Evolutionary conservation across 2,797 vertebrate genomes (phyloP), one percentile per base, ranked within the genome.

Genomic region (Alcedo quadribrachys): DNA sequence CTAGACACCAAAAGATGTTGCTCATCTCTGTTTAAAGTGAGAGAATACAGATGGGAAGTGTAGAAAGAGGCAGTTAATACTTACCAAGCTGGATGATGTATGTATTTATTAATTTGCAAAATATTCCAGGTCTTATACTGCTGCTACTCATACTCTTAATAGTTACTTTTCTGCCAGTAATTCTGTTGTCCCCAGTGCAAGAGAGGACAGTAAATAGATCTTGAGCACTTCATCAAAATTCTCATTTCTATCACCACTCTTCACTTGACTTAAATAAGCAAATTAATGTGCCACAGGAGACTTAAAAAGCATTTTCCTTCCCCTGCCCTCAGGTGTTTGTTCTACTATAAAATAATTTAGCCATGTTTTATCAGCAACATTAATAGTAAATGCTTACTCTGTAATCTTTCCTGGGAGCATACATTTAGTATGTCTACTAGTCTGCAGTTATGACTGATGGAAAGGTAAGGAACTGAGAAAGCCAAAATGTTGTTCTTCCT

Each of bases 321-420:
- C 50, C 17, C 33, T 75, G 30, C 75, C 83, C 81, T 35, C 58
- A 85, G 83, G 93, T 93, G 85, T 85, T 93, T 85, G 66, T 93
- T 86, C 65, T 88, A 62, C 78, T 90, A 80, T 91, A 92, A 91
- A 96, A 94, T 89, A 91, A 90, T 81, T 94, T 89, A 85, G 48
- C 66, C 48, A 30, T 79, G 48, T 94, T 95, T 92, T 95, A 91
- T 93, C 90, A 85, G 90, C 75, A 91, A 58, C 66, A 76, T 87
- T 96, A 94, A 92, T 93, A 94, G 73, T 82, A 90, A 92, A 78
- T 90, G 90, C 90, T 93, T 94, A 85, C 73, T 92, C 1, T 0
- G 76, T 82, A 93, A 73, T 87, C 60, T 43, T 89, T 90, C 71
- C 66, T 92, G 68, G 76, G 58, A 92, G 46, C 54, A 33, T 54